These are phyloP conservation scores for Pampus argenteus DNA, from an alignment of 2,797 vertebrate species.

Conservation along the genomic window DNA sequence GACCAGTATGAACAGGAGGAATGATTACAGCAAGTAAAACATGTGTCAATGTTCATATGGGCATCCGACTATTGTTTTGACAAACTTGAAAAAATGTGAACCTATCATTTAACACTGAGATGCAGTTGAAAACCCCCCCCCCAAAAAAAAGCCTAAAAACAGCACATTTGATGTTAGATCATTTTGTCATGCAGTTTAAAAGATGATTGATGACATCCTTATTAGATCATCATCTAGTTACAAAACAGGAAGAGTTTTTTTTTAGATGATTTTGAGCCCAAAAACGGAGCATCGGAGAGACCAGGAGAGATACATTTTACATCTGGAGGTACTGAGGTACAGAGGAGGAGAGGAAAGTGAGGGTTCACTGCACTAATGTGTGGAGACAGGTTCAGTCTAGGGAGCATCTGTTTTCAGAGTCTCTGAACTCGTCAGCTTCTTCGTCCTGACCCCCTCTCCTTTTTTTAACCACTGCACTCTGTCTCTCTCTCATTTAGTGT, in stretches of 20 bases:
- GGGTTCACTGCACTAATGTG: slow-evolving; percentile 71
- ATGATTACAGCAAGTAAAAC: too few species aligned
- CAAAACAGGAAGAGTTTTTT: slow-evolving; percentile 3
- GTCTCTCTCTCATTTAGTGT: slow-evolving; percentile 18
- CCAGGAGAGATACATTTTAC: slow-evolving; percentile 13
- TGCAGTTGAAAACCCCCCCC: not conserved
- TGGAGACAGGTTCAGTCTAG: slow-evolving; percentile 69
- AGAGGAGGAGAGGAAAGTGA: slow-evolving; percentile 30
- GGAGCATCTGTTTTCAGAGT: slow-evolving; percentile 79
- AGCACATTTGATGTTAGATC: too few species aligned
- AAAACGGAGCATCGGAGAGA: not conserved
- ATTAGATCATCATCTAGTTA: not conserved
- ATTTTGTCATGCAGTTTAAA: too few species aligned
- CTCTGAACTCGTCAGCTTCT: slow-evolving; percentile 47
- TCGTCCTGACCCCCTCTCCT: slow-evolving; percentile 35
- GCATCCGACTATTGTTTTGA: too few species aligned
- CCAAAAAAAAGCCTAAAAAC: too few species aligned
- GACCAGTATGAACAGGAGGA: too few species aligned
- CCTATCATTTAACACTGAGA: too few species aligned
- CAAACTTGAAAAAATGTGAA: too few species aligned
- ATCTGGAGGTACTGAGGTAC: slow-evolving; percentile 12
- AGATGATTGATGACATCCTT: not conserved
- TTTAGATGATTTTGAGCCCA: not conserved
- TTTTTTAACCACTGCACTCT: slow-evolving; percentile 11
- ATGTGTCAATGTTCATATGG: too few species aligned